phyloP scores from a whole-genome alignment of 2,888 invertebrate species.

The Parelbella ahira region DNA sequence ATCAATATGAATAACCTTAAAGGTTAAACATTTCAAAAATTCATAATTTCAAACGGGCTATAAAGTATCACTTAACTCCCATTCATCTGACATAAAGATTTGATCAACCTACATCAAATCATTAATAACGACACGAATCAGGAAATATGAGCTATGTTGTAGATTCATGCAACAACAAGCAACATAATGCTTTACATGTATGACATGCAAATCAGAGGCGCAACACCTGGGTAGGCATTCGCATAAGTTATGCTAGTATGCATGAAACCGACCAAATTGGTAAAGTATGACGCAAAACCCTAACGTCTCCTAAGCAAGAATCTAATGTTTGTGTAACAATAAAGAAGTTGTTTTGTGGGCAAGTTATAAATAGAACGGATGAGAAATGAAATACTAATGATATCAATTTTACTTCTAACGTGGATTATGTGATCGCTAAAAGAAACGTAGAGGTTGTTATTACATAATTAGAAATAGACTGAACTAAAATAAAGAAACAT shows the following conservation, averaged over 20 bases:
- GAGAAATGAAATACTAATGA: too few species aligned
- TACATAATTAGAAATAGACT: too few species aligned
- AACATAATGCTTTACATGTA: conserved; percentile 23
- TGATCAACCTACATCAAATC: not conserved
- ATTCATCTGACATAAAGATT: not conserved
- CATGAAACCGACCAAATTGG: conserved; percentile 10
- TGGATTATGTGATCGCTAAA: too few species aligned
- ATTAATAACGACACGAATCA: conserved; percentile 4
- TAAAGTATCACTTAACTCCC: too few species aligned
- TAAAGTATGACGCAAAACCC: conserved; percentile 8
- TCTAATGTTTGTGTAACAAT: not conserved
- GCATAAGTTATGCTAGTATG: conserved; percentile 33
- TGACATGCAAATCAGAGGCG: conserved; percentile 30
- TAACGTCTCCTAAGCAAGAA: too few species aligned
- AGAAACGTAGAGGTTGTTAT: too few species aligned
- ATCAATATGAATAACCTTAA: too few species aligned
- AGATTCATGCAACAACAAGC: conserved; percentile 15
- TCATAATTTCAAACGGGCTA: too few species aligned
- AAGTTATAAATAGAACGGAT: too few species aligned
- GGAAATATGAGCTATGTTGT: conserved; percentile 10
- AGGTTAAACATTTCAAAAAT: too few species aligned
- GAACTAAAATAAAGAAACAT: too few species aligned
- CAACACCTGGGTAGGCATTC: conserved; percentile 41
- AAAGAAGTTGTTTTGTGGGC: not conserved
- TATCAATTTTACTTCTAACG: too few species aligned